phyloP scores from a whole-genome alignment of 2,113 vertebrate genomes.

The Verasper variegatus region DNA sequence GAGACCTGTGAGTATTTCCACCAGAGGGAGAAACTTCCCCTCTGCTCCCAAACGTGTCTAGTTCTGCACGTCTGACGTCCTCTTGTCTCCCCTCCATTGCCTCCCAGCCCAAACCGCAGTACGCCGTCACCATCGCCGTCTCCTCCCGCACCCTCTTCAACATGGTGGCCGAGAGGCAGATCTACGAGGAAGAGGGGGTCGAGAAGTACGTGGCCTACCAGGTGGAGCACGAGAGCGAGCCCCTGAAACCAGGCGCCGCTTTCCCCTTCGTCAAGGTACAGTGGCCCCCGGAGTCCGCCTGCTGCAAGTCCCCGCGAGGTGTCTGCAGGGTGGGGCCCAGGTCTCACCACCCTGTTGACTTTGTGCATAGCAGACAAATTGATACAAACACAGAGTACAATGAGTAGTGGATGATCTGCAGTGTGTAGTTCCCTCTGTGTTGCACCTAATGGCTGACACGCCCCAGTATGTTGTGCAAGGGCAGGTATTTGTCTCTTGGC shows the following conservation, averaged over 20 bases:
- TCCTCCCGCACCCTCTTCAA: slow-evolving; percentile 93
- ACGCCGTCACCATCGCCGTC: slow-evolving; percentile 92
- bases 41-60: too few relatives aligned
- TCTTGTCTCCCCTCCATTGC: not conserved
- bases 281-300: slow-evolving; percentile 39
- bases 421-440: not conserved
- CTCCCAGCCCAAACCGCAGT: slow-evolving; percentile 88
- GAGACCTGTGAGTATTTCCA: slow-evolving; percentile 82
- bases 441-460: not conserved
- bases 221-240: slow-evolving; percentile 85
- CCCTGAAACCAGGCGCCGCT: slow-evolving; percentile 87
- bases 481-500: not conserved
- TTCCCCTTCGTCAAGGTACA: slow-evolving; percentile 93
- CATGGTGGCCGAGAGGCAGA: slow-evolving; percentile 87
- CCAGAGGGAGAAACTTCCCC: not conserved
- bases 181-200: slow-evolving; percentile 89
- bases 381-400: too few relatives aligned
- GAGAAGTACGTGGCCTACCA: slow-evolving; percentile 92
- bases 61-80: too few relatives aligned
- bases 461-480: not conserved
- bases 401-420: not conserved
- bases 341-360: too few relatives aligned
- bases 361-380: too few relatives aligned
- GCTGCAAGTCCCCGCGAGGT: too few relatives aligned
- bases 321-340: not conserved